Conservation (phyloP, 2,113 vertebrate genomes). For the Cynocephalus volans region DNA sequence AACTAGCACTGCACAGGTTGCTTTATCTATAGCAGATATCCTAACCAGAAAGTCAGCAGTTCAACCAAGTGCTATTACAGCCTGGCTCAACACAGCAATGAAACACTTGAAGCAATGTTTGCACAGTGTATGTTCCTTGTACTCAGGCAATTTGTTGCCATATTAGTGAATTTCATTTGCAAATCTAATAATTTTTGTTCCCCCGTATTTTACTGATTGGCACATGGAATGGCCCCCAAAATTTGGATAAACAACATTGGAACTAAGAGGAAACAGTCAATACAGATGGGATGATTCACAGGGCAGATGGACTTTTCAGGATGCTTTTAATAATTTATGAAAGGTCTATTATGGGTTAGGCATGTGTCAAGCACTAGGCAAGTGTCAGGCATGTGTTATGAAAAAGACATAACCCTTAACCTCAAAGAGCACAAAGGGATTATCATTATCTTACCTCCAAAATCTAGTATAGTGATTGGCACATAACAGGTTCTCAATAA, state of each 20-base stretch:
- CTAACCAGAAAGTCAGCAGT: background rate
- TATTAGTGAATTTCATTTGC: conserved; percentile 41
- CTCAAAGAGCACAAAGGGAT: background rate
- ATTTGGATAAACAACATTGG: background rate
- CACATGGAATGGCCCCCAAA: background rate
- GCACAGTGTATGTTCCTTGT: background rate
- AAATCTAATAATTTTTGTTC: conserved; percentile 58
- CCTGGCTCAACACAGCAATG: background rate
- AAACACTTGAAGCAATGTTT: background rate
- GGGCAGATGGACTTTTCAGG: background rate
- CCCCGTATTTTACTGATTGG: background rate
- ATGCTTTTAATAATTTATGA: background rate
- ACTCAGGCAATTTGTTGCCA: background rate
- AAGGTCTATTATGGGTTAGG: background rate
- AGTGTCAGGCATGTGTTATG: background rate
- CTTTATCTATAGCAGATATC: background rate
- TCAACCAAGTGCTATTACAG: background rate
- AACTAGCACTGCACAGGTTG: background rate
- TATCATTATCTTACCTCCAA: background rate
- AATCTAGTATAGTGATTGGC: background rate
- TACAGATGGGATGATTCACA: background rate
- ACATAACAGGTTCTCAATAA: background rate
- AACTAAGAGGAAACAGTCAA: conserved; percentile 2
- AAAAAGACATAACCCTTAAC: background rate
- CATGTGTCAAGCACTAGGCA: background rate